Evolutionary conservation across 1,140 invertebrate genomes (phyloP).

Genomic region (Acromyrmex charruanus): DNA sequence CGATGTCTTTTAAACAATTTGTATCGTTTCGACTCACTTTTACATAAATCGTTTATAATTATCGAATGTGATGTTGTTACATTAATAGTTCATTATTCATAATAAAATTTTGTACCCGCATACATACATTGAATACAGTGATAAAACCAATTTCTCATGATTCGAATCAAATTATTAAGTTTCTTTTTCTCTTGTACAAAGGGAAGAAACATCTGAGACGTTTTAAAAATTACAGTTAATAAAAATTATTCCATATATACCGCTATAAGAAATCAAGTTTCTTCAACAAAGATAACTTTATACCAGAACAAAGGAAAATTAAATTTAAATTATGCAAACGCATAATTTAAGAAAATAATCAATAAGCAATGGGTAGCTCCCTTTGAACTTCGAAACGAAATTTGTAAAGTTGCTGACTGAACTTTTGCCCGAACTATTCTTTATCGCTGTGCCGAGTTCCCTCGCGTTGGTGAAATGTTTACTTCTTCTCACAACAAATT

Average conservation of each 20-base stretch:
- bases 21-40: neutral
- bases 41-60: neutral
- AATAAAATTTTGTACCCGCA: neutral
- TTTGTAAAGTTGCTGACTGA: neutral
- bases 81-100: neutral
- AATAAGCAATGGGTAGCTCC: neutral
- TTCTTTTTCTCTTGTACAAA: neutral
- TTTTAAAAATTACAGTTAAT: constrained; percentile 19
- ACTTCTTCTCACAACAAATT: constrained; percentile 25
- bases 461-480: neutral
- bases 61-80: neutral
- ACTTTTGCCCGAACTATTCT: constrained; percentile 9
- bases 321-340: neutral
- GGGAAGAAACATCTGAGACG: neutral
- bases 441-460: neutral
- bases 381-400: neutral
- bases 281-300: neutral
- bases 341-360: constrained; percentile 17
- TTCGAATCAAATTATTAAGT: neutral
- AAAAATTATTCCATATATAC: neutral
- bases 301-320: neutral
- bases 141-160: neutral
- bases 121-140: neutral
- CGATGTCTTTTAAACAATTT: no score
- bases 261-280: neutral